These are phyloP conservation scores for Eledona agricola DNA, from an alignment of 2,888 invertebrate genomes.

Conservation along the genomic window DNA sequence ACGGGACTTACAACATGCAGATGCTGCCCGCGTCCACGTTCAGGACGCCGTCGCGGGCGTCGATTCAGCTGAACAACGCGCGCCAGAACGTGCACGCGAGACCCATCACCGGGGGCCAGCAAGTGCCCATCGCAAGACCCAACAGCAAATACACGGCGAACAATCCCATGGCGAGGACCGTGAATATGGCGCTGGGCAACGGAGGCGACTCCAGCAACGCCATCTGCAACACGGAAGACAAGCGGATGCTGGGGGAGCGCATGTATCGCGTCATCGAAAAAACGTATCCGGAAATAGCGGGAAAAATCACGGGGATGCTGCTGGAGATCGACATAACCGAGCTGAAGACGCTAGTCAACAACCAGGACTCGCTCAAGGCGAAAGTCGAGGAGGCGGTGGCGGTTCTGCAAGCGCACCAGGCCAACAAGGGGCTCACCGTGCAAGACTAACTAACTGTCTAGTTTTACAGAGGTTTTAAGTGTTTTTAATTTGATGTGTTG, in stretches of 20 bases:
- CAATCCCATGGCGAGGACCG: conserved; percentile 52
- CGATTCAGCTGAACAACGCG: conserved; percentile 72
- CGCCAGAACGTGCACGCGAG: conserved; percentile 76
- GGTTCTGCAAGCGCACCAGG: conserved; percentile 96
- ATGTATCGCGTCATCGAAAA: conserved; percentile 94
- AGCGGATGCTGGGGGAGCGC: conserved; percentile 97
- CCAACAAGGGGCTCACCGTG: conserved; percentile 57
- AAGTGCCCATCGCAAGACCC: conserved; percentile 75
- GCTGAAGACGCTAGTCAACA: conserved; percentile 93
- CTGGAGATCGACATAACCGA: conserved; percentile 98
- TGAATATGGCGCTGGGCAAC: conserved; percentile 52
- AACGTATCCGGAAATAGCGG: conserved; percentile 92
- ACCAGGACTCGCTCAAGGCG: conserved; percentile 88
- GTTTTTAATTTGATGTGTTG: no score
- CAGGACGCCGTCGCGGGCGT: conserved; percentile 53
- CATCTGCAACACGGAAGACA: conserved; percentile 94
- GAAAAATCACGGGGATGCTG: conserved; percentile 99
- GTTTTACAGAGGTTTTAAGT: conserved; percentile 19
- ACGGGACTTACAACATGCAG: conserved; percentile 67
- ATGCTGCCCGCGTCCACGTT: conserved; percentile 56
- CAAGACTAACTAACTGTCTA: conserved; percentile 52
- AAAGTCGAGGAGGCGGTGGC: conserved; percentile 98
- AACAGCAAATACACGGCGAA: conserved; percentile 89
- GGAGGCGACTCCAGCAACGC: conserved; percentile 68
- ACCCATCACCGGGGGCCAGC: conserved; percentile 81